Evolutionary conservation across 2,113 vertebrate species (phyloP).

Genomic region (Syrmaticus mikado): DNA sequence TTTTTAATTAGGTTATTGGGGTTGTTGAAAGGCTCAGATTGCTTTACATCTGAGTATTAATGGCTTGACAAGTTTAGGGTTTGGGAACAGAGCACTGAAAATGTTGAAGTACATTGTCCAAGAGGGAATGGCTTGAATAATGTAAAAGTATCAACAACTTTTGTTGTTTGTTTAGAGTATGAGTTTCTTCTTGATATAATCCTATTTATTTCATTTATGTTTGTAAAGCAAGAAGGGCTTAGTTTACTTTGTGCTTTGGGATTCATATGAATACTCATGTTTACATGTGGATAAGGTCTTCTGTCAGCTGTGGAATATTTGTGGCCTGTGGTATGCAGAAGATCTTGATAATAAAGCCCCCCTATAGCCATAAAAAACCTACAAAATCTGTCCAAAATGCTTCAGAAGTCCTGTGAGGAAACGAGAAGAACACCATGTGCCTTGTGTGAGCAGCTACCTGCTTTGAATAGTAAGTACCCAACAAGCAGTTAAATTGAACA

Average conservation of each 20-base stretch:
- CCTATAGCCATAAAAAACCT: neutral
- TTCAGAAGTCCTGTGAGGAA: slow-evolving; percentile 14
- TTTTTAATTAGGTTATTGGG: neutral
- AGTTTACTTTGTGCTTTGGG: neutral
- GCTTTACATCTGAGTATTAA: neutral
- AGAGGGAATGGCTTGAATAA: neutral
- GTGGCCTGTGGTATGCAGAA: neutral
- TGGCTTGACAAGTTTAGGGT: neutral
- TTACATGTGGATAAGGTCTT: neutral
- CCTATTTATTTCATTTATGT: neutral
- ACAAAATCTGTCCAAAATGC: neutral
- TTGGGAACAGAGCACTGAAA: neutral
- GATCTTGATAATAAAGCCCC: neutral
- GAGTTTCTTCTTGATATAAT: neutral
- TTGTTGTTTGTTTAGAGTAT: neutral
- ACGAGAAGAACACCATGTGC: neutral
- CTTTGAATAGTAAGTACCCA: slow-evolving; percentile 33
- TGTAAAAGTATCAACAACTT: neutral
- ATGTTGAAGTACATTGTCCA: neutral
- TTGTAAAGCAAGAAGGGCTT: neutral
- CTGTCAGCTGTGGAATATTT: neutral
- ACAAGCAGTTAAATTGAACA: slow-evolving; percentile 20
- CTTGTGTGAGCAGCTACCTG: neutral
- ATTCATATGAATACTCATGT: neutral
- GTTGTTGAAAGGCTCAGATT: neutral